Evolutionary conservation across 2,888 invertebrate genomes (phyloP), one percentile per base, ranked within the genome.

Genomic region (Euproctis similis): DNA sequence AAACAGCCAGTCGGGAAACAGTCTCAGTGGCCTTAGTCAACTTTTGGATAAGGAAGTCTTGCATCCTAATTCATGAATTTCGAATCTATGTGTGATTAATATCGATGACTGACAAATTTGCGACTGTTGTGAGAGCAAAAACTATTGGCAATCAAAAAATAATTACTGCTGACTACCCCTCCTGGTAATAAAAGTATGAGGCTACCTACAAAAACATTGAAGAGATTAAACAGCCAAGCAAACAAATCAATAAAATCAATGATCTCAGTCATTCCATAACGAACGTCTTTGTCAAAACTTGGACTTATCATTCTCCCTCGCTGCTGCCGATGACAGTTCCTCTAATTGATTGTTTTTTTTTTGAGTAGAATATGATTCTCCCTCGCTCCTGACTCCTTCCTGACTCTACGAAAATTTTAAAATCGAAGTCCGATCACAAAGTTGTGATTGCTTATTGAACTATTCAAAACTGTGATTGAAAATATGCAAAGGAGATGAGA

Each of bases 311-410:
- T 58, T 57, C 47, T 59, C 60, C 56, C 58, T 50, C 48, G 50
- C 50, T 36, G 31, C 75, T 80, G 81, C 50, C 46, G 45, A 37
- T 77, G 82, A 80, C 82, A 82, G 78, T 60, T 74, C 63, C 46
- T 51, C 66, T 81, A 80, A 81, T 82, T 81, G 80, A 72, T 77
- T 71, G 67, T 70, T 75, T 77, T 73, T 72, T 66, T n/a, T n/a
- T n/a, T n/a, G n/a, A n/a, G n/a, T n/a, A n/a, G n/a, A n/a, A n/a
- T n/a, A n/a, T n/a, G n/a, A n/a, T n/a, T n/a, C n/a, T n/a, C n/a
- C n/a, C n/a, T n/a, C n/a, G n/a, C n/a, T n/a, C n/a, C n/a, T n/a
- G n/a, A n/a, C n/a, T n/a, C n/a, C 39, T 34, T 25, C 32, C 26
- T 42, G 43, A 38, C 48, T 46, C 45, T 46, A 31, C 47, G 42